phyloP scores from a whole-genome alignment of 64 coral and sea anemone genomes.

The Porites lutea region DNA sequence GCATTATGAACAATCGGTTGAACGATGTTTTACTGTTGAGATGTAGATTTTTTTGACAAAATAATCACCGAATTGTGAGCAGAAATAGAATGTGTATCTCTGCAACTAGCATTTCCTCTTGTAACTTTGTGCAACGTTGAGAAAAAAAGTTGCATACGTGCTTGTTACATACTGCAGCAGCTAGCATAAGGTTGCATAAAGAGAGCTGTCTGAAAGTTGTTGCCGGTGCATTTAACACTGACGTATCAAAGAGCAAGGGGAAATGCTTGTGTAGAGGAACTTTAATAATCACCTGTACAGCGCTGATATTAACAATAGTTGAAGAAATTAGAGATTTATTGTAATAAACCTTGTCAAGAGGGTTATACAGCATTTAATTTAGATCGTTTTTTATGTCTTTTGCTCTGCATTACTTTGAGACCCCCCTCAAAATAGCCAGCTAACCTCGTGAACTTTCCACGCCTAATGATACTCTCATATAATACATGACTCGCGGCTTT shows the following conservation, averaged over 20 bases:
- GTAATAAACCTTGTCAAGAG: background rate
- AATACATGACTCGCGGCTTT: too few relatives aligned
- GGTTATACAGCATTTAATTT: background rate
- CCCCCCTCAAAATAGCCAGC: too few relatives aligned
- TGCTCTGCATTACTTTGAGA: too few relatives aligned
- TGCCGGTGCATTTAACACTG: too few relatives aligned
- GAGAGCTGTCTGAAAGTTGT: too few relatives aligned
- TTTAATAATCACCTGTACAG: background rate
- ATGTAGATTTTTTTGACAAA: background rate
- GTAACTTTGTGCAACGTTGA: background rate
- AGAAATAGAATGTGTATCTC: background rate
- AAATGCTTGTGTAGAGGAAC: background rate
- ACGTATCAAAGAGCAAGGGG: background rate
- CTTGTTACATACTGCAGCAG: background rate
- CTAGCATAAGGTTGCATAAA: too few relatives aligned
- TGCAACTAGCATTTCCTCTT: background rate
- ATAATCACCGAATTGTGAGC: background rate
- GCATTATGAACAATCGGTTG: background rate
- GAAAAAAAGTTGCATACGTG: too few relatives aligned
- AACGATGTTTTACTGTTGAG: background rate
- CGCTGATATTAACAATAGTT: background rate
- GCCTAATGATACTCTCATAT: too few relatives aligned
- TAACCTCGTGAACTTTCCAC: too few relatives aligned
- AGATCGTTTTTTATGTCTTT: too few relatives aligned
- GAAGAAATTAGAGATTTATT: background rate